These are phyloP conservation scores for Hypotaenidia okinawae DNA, from an alignment of 2,797 vertebrate genomes.

Conservation along the genomic window DNA sequence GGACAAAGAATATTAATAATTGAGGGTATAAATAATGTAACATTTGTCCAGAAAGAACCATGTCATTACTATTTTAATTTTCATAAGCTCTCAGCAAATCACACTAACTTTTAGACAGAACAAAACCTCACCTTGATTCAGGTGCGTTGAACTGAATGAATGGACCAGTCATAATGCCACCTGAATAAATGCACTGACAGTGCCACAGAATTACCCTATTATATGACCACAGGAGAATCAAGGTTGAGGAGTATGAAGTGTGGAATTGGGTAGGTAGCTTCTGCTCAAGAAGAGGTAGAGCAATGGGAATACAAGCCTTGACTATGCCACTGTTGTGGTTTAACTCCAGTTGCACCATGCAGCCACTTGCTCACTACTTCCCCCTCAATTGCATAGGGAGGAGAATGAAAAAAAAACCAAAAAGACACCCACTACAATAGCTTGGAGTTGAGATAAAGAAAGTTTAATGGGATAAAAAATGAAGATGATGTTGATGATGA, in stretches of 20 bases:
- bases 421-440: no score
- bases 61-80: constrained; percentile 13
- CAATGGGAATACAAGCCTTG: not conserved
- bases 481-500: no score
- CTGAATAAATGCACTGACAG: not conserved
- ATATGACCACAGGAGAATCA: not conserved
- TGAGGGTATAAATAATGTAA: constrained; percentile 26
- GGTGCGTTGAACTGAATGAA: not conserved
- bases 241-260: not conserved
- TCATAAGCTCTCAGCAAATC: not conserved
- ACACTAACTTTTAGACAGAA: not conserved
- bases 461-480: no score
- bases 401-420: no score
- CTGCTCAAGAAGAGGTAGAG: not conserved
- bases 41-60: not conserved
- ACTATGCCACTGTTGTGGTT: not conserved
- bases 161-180: not conserved
- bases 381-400: no score
- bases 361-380: no score
- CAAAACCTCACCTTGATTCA: not conserved
- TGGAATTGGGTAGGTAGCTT: not conserved
- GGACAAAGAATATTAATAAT: constrained; percentile 16
- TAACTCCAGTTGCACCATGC: no score
- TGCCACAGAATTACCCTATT: not conserved
- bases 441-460: no score